phyloP scores from a whole-genome alignment of 2,888 invertebrate species.

The Philereme transversata region DNA sequence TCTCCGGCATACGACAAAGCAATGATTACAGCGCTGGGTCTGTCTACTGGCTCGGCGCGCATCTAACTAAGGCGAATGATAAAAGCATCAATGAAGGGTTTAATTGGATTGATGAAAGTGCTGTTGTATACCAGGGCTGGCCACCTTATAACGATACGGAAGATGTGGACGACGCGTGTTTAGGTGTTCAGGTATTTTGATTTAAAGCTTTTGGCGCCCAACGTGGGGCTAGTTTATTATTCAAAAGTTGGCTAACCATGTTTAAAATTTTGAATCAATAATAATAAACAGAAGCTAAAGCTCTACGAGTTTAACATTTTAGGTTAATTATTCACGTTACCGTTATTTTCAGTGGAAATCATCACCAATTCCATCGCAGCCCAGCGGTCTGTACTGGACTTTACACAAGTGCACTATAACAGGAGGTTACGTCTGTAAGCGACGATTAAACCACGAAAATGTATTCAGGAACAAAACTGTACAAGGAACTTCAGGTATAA shows the following conservation, averaged over 20 bases:
- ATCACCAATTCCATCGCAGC: conserved; percentile 85
- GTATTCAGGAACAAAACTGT: conserved; percentile 86
- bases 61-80: conserved; percentile 45
- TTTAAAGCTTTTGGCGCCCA: conserved; percentile 12
- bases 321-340: no score
- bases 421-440: conserved; percentile 88
- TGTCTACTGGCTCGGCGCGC: conserved; percentile 90
- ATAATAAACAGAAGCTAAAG: no score
- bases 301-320: no score
- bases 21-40: conserved; percentile 89
- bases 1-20: conserved; percentile 87
- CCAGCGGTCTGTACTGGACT: conserved; percentile 89
- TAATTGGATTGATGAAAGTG: conserved; percentile 87
- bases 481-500: conserved; percentile 77
- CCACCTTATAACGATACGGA: conserved; percentile 82
- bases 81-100: conserved; percentile 45
- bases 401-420: conserved; percentile 85
- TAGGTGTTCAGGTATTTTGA: conserved; percentile 69
- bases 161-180: conserved; percentile 62
- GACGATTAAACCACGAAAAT: conserved; percentile 68
- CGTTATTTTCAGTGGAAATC: conserved; percentile 85
- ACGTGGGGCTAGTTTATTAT: conserved; percentile 6
- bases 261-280: no score
- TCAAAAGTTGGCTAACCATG: no score
- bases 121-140: conserved; percentile 86